Base-by-base conservation (phyloP, 2,888 invertebrate genomes). In the Arenicola marina region DNA sequence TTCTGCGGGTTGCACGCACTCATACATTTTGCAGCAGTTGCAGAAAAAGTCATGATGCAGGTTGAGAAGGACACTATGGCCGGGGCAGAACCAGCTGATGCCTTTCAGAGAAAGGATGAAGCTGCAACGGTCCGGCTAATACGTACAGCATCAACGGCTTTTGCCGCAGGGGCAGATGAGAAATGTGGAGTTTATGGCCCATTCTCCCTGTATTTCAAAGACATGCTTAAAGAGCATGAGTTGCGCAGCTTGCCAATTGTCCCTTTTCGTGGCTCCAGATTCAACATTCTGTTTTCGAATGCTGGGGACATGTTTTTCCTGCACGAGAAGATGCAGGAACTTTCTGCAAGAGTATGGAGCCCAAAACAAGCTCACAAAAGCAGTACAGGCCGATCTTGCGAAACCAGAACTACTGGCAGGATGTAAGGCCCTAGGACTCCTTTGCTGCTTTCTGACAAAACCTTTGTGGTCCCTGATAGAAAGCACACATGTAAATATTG, bases 1-100 rank as follows among this genome's bases (percentile, higher is more conserved):
- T 71, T 71, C 46, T 71, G 71, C 61, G 70, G 68, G 7, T 54
- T 70, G 2, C 71, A 71, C 43, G 51, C 58, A 11, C 32, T 68
- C 2, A 66, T 71, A 0, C 65, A 68, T 34, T 59, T 68, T 38
- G 70, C 71, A 26, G 68, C 71, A 32, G 43, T 54, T 33, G 34
- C 64, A 21, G 33, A 33, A 34, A 55, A 54, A 2, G 18, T 33
- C 1, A 54, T 33, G 33, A 2, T 4, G 3, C 21, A 54, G n/a
- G 54, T n/a, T 7, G 55, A 55, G 29, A 28, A 55, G 21, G 38
- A 29, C 21, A 3, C 38, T 34, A 24, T 55, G 18, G 21, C 55
- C 7, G 1, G 7, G 11, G 55, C 2, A 11, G n/a, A 21, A n/a
- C 18, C 11, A 11, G 26, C n/a, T 0, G 1, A 21, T 31, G 33